A percentile compares a stretch with the other conserved stretches of the same genome.
phyloP scores from a whole-genome alignment of 2,888 invertebrate genomes.

The Syrphus vitripennis region DNA sequence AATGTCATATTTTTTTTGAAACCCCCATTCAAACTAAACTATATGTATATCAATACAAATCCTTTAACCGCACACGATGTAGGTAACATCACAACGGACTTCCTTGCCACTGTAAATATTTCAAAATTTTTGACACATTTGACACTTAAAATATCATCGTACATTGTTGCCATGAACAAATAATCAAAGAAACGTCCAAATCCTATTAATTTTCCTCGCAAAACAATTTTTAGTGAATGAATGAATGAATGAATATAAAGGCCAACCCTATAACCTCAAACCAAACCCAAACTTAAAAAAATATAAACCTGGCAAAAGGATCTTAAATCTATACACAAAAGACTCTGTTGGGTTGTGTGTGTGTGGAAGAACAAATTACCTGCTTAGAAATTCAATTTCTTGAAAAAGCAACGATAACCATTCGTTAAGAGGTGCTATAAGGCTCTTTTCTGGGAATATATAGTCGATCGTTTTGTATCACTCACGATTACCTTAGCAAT shows the following conservation, averaged over 20 bases:
- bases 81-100: background rate
- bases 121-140: slow-evolving; percentile 48
- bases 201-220: slow-evolving; percentile 27
- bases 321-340: slow-evolving; percentile 1
- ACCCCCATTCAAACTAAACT: background rate
- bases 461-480: slow-evolving; percentile 52
- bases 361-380: slow-evolving; percentile 54
- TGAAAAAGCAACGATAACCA: slow-evolving; percentile 45
- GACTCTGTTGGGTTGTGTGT: background rate
- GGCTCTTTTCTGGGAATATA: slow-evolving; percentile 1
- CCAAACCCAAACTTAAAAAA: background rate
- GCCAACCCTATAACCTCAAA: background rate
- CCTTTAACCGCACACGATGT: background rate
- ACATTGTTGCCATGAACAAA: slow-evolving; percentile 17
- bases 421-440: slow-evolving; percentile 4
- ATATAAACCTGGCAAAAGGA: background rate
- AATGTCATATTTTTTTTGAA: background rate
- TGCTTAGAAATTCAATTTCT: slow-evolving; percentile 63
- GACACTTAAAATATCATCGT: slow-evolving; percentile 40
- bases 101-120: slow-evolving; percentile 9
- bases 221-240: slow-evolving; percentile 6
- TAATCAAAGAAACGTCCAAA: slow-evolving; percentile 49
- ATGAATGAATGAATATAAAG: background rate
- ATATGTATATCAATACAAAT: background rate
- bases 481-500: slow-evolving; percentile 60